phyloP scores from a whole-genome alignment of 1,140 invertebrate genomes.

The Papilio dardanus region DNA sequence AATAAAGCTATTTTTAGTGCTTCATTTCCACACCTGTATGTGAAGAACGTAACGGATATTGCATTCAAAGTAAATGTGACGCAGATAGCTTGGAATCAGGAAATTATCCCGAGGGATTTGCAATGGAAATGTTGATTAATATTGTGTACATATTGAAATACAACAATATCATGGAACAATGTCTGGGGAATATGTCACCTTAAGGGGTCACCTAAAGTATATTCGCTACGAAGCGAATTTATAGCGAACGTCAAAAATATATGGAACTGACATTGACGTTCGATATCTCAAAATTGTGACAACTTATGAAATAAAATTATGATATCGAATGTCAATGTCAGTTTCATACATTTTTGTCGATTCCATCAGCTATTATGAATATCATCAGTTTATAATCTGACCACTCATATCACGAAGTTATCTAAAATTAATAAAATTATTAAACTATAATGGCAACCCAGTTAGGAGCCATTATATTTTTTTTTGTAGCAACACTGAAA shows the following conservation, averaged over 20 bases:
- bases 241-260: no score
- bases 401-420: background rate
- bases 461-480: no score
- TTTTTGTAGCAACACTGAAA: no score
- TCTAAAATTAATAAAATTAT: no score
- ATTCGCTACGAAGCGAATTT: no score
- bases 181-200: background rate
- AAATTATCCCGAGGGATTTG: background rate
- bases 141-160: background rate
- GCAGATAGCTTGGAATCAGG: background rate
- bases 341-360: no score
- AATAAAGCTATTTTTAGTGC: background rate
- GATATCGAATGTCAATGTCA: no score
- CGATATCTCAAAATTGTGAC: no score
- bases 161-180: background rate
- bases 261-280: no score
- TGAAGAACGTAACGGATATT: background rate
- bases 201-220: no score
- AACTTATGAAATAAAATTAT: no score
- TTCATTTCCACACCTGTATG: background rate
- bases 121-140: slow-evolving; percentile 6
- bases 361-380: background rate
- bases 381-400: background rate
- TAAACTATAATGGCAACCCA: no score
- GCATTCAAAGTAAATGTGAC: slow-evolving; percentile 2